Base-by-base conservation (phyloP, 2,888 invertebrate genomes). In the Dryobotodes eremita region DNA sequence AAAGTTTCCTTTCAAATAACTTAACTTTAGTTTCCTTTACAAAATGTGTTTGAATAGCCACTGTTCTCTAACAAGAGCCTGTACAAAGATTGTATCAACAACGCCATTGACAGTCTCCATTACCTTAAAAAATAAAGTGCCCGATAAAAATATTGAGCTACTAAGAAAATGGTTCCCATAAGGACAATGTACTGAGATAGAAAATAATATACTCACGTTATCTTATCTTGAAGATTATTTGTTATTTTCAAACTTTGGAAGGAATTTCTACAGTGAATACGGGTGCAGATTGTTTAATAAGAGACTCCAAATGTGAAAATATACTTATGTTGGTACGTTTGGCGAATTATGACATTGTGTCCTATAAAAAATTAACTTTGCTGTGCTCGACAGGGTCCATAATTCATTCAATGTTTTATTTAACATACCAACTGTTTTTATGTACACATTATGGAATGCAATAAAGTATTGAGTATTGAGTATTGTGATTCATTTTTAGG, bases 151-250 rank as follows among this genome's bases (percentile, higher is more conserved):
- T 73, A 76, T 70, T 69, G 76, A 46, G 74, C 61, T 31, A 68
- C 73, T 75, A 57, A 80, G 61, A 77, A 66, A 80, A 82, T 70
- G 46, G 68, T 26, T 80, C 85, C 84, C 85, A 42, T 42, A 72
- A 53, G 84, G 61, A 26, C 73, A 59, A 75, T 85, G 61, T 80
- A 72, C 68, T 62, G 36, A 84, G 87, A 85, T 75, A 87, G 75
- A 80, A 79, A 69, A 69, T 83, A 86, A 86, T 74, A 42, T 78
- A 75, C 75, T 50, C 15, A 26, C 13, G 48, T 23, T 83, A 74
- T 86, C 86, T 82, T 82, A 86, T 83, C 83, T 82, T 26, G 2
- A 20, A 70, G 55, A 69, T 76, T 36, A 70, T 86, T 83, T 86
- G 76, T 82, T 82, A 72, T 59, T 82, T 71, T 82, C 11, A 23